Evolutionary conservation across 2,888 invertebrate genomes (phyloP).

Genomic region (Drosophila paramelanica): DNA sequence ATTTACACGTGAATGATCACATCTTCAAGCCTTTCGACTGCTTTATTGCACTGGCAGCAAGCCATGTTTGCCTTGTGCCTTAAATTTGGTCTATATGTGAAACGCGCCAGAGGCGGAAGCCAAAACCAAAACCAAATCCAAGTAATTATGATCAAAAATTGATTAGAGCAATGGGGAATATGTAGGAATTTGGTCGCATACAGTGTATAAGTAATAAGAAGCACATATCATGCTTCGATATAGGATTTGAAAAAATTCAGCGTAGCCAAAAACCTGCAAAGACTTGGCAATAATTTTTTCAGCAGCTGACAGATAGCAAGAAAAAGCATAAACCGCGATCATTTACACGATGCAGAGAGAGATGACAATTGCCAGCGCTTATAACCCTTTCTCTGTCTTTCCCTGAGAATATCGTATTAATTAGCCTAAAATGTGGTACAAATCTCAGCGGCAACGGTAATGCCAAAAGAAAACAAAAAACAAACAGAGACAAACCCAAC

Average conservation of each 20-base stretch:
- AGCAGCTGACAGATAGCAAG: constrained; percentile 3
- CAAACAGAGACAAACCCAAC: constrained; percentile 33
- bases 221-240: too few species aligned
- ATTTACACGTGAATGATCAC: constrained; percentile 83
- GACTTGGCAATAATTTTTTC: background rate
- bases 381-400: constrained; percentile 4
- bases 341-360: constrained; percentile 32
- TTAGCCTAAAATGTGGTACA: constrained; percentile 66
- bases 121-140: constrained; percentile 53
- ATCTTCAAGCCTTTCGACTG: constrained; percentile 70
- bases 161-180: constrained; percentile 52
- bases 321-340: constrained; percentile 27
- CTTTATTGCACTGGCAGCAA: constrained; percentile 41
- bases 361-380: constrained; percentile 3
- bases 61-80: constrained; percentile 15
- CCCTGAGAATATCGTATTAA: constrained; percentile 45
- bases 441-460: constrained; percentile 17
- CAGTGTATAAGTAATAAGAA: background rate
- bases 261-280: background rate
- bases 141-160: constrained; percentile 76
- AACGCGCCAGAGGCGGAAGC: constrained; percentile 43
- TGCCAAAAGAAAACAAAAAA: constrained; percentile 5
- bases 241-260: background rate
- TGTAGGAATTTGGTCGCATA: constrained; percentile 10
- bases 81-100: constrained; percentile 51